These are phyloP conservation scores for Cepphus grylle DNA, from an alignment of 2,113 vertebrate species.

Conservation along the genomic window DNA sequence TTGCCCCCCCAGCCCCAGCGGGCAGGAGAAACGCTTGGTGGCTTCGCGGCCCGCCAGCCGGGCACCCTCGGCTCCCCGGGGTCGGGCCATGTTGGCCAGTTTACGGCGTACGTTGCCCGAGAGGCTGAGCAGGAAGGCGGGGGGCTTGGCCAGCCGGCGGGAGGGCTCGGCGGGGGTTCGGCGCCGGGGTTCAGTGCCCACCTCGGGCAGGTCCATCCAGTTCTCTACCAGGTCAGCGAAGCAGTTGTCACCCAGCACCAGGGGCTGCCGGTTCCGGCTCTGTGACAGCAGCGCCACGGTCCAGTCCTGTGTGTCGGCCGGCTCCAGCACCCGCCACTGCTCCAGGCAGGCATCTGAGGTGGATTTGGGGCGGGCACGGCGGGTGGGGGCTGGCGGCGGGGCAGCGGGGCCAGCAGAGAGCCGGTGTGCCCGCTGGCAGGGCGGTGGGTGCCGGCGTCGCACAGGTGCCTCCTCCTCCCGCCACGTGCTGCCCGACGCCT, in stretches of 20 bases:
- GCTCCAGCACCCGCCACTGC: constrained; percentile 87
- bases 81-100: constrained; percentile 81
- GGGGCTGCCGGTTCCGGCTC: constrained; percentile 90
- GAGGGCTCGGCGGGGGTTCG: constrained; percentile 62
- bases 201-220: constrained; percentile 97
- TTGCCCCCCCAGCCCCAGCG: constrained; percentile 77
- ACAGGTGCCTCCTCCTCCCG: constrained; percentile 80
- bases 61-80: constrained; percentile 40
- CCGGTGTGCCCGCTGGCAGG: constrained; percentile 69
- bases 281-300: constrained; percentile 87
- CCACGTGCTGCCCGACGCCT: constrained; percentile 85
- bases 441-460: constrained; percentile 11
- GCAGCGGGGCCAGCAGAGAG: constrained; percentile 79
- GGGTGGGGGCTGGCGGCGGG: constrained; percentile 64
- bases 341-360: constrained; percentile 93
- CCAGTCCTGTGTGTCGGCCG: constrained; percentile 84
- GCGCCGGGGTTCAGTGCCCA: constrained; percentile 74
- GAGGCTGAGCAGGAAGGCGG: constrained; percentile 89
- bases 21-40: constrained; percentile 90
- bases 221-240: constrained; percentile 97
- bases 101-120: constrained; percentile 82
- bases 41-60: constrained; percentile 17
- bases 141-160: constrained; percentile 82
- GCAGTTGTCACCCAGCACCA: constrained; percentile 95
- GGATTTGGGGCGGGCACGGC: constrained; percentile 86